Evolutionary conservation across 1,140 invertebrate genomes (phyloP), one percentile per base, ranked within the genome.

Genomic region (Radopholus similis): DNA sequence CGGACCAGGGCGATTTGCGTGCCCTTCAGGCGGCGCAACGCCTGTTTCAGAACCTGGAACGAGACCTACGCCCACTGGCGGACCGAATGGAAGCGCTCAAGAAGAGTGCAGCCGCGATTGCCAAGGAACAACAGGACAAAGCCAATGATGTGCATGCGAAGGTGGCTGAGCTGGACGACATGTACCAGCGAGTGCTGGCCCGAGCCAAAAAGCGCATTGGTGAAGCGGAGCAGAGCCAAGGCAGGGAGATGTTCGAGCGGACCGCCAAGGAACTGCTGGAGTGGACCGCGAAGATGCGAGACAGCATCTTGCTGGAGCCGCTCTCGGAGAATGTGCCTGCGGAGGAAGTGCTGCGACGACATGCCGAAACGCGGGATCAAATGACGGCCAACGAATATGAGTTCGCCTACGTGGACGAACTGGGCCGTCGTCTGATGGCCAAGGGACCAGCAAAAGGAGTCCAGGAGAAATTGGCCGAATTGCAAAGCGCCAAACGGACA

Each of bases 241-340:
- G 93, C 0, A 89, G 91, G 76, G 91, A 95, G 83, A 91, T 96
- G 72, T 97, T 97, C 82, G 90, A 90, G 77, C 89, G 87, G 74
- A 88, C 89, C 2, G 70, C 77, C 18, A 64, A 66, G 47, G 90
- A 72, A 87, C 88, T 0, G 90, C 91, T 0, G 87, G 90, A 70
- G 91, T 94, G 84, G 90, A 93, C 15, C 89, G 89, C 18, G 92
- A 62, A 72, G 59, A 66, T 42, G 9, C 57, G n/a, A 3, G 51
- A 69, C 32, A 26, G n/a, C 23, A 78, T 77, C 21, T 30, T 74
- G 59, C 70, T 80, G 30, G 82, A 84, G 35, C 69, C 81, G n/a
- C 82, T 84, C 6, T 74, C 78, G 32, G 83, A 84, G 76, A 76
- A 84, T 47, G 76, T 83, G 55, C 77, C 91, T 0, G 94, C 94